A percentile compares a stretch with the other conserved stretches of the same genome.
phyloP scores from a whole-genome alignment of 2,113 vertebrate species.

The Ellobius talpinus region DNA sequence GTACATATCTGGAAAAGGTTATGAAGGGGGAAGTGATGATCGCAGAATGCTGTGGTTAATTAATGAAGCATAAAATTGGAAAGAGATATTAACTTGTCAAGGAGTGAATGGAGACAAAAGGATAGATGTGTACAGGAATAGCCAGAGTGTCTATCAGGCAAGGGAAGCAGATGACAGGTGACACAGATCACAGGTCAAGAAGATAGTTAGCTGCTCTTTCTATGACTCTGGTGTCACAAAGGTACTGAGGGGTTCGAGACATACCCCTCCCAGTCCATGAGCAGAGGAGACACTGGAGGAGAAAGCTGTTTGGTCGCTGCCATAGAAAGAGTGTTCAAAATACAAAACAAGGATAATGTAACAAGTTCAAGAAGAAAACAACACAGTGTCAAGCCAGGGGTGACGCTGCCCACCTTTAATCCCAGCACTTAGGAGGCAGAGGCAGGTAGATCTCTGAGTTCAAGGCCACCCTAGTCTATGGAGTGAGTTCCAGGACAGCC shows the following conservation, averaged over 20 bases:
- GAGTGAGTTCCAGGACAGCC: no score
- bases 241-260: background rate
- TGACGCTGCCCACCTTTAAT: background rate
- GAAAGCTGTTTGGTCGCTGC: background rate
- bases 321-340: background rate
- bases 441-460: background rate
- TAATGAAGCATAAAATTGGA: conserved; percentile 79
- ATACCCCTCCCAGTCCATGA: background rate
- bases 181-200: conserved; percentile 40
- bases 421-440: background rate
- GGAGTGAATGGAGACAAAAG: conserved; percentile 68
- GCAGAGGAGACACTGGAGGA: background rate
- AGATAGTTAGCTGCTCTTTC: conserved; percentile 52
- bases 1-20: conserved; percentile 72
- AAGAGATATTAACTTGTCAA: conserved; percentile 70
- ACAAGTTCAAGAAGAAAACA: background rate
- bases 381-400: background rate
- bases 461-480: background rate
- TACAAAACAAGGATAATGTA: conserved; percentile 18
- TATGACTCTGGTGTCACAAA: background rate
- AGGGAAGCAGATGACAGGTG: conserved; percentile 76
- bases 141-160: conserved; percentile 37
- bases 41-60: conserved; percentile 60
- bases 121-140: conserved; percentile 63
- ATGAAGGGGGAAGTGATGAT: conserved; percentile 65